Evolutionary conservation across 2,797 vertebrate genomes (phyloP).

Genomic region (Petrocephalus sullivani): DNA sequence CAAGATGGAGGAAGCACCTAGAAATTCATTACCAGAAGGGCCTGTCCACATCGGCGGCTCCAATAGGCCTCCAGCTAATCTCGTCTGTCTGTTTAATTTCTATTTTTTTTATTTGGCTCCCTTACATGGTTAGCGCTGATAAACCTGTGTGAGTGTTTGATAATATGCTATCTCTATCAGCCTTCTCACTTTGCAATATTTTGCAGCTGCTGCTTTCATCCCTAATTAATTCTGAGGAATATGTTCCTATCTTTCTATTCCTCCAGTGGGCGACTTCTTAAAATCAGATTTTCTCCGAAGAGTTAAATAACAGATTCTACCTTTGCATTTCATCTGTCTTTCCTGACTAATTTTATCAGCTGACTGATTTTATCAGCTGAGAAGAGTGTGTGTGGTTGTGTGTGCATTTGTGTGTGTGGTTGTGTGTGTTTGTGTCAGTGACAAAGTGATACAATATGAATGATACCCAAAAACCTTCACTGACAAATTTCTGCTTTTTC

Average conservation of each 20-base stretch:
- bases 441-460: not conserved
- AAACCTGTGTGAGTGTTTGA: not conserved
- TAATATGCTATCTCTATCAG: not conserved
- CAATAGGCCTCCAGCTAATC: not conserved
- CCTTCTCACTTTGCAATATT: not conserved
- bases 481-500: not conserved
- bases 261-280: not conserved
- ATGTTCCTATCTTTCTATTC: not conserved
- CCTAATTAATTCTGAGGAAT: not conserved
- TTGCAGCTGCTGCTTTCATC: not conserved
- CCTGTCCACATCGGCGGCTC: not conserved
- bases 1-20: not conserved
- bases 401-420: not conserved
- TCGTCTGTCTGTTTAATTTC: not conserved
- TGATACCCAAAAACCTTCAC: not conserved
- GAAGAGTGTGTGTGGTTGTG: not conserved
- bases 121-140: not conserved
- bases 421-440: not conserved
- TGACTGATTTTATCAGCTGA: not conserved
- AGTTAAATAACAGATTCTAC: slow-evolving; percentile 6
- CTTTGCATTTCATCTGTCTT: not conserved
- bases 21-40: not conserved
- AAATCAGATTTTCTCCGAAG: not conserved
- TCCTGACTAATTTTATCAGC: not conserved
- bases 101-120: not conserved